A percentile compares a stretch with the other conserved stretches of the same genome.
phyloP scores from a whole-genome alignment of 2,888 invertebrate species.

The Harpalus rufipes region DNA sequence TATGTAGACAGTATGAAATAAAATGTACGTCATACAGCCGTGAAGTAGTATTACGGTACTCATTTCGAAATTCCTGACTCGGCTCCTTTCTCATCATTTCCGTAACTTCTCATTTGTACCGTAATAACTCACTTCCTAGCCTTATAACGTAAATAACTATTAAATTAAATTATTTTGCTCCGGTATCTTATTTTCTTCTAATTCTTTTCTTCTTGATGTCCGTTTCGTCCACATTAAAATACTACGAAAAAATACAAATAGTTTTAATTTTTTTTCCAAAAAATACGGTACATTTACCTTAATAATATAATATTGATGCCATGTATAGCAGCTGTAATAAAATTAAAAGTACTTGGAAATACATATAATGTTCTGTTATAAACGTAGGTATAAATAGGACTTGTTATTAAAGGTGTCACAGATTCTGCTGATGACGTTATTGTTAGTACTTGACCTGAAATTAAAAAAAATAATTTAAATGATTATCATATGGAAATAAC shows the following conservation, averaged over 20 bases:
- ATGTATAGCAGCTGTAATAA: conserved; percentile 77
- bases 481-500: no score
- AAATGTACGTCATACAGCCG: no score
- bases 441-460: conserved; percentile 83
- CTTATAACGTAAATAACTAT: no score
- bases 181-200: background rate
- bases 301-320: conserved; percentile 11
- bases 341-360: conserved; percentile 81
- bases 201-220: background rate
- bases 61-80: no score
- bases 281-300: background rate
- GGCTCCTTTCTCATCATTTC: no score
- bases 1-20: no score
- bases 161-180: conserved; percentile 23
- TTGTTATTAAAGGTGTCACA: conserved; percentile 80
- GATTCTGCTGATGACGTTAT: conserved; percentile 84
- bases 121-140: no score
- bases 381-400: conserved; percentile 82
- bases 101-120: no score
- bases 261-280: no score
- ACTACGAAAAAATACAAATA: conserved; percentile 6
- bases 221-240: conserved; percentile 9
- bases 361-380: conserved; percentile 80
- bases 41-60: no score
- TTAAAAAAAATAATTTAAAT: conserved; percentile 39